Base-by-base conservation (phyloP, 2,888 invertebrate genomes). In the Syritta pipiens region DNA sequence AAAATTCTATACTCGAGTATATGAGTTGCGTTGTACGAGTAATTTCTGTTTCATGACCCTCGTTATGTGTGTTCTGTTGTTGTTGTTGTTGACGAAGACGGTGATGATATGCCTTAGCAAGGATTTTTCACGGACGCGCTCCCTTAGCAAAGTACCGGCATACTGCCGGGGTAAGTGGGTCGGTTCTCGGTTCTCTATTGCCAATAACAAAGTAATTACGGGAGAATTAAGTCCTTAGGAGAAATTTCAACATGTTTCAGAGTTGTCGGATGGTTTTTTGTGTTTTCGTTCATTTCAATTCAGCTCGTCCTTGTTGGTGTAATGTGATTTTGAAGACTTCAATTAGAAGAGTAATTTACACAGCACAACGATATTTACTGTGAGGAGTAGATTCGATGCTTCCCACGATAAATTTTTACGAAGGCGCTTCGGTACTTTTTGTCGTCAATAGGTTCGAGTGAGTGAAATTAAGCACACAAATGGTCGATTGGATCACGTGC, bases 201-300 rank as follows among this genome's bases (percentile, higher is more conserved):
- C 68, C 79, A 79, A 79, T 79, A 79, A 79, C 74, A 79, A 79
- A 74, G 79, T 79, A 79, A 79, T 79, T 79, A 74, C 79, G 37
- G 44, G 67, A 67, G 74, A 74, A 79, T 79, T 79, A 79, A 79
- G 67, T 79, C 67, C 57, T 79, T 74, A 79, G 62, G 44, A 79
- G 67, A 62, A 74, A 74, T 57, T 74, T 67, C 79, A 79, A 74
- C 79, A 79, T 79, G 68, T 74, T 79, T 51, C 24, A 57, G 35
- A 53, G 44, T 71, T 71, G 76, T 76, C 20, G 37, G 67, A 48
- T 59, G 72, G 51, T 46, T 65, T 57, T 53, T 60, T 26, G 9
- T 20, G 24, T 10, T 48, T 37, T n/a, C n/a, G 32, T 55, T 40
- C 17, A n/a, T n/a, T n/a, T n/a, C n/a, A n/a, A n/a, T 26, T n/a